Base-by-base conservation (phyloP, 2,888 invertebrate genomes). In the Trichopoda pennipes region DNA sequence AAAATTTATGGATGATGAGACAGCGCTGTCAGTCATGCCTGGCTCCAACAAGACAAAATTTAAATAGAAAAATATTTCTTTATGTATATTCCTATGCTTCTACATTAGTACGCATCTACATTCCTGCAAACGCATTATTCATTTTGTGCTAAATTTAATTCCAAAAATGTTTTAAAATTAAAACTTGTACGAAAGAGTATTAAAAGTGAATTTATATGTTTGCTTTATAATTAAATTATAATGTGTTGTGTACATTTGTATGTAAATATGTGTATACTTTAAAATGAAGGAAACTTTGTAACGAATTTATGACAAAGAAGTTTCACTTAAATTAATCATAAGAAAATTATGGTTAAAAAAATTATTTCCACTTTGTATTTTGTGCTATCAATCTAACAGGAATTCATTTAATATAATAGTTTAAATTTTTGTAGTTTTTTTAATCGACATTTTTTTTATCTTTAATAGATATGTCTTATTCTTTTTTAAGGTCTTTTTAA, bases 1-100 rank as follows among this genome's bases (percentile, higher is more conserved):
- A 3, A 63, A 69, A 42, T 75, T 82, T 70, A 70, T 79, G 75
- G 75, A 75, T 79, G 81, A 55, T 79, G 81, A 55, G 74, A 47
- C 72, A 70, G 51, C 42, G 51, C 12, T 28, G 49, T 49, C 32
- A 61, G 73, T 49, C 68, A 68, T 63, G 73, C 49, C 28, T 60
- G 47, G 68, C 79, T 74, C 73, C 79, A 80, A 80, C 79, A 80
- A 80, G 38, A 74, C 12, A 74, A 68, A 63, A 44, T 60, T 68
- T 38, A 35, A 58, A 42, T n/a, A 6, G 17, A 66, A 49, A 47
- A 47, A 44, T 55, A 28, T 35, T 44, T 56, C 14, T 47, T 47
- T 3, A 47, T 61, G 16, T 23, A 4, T 42, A 28, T n/a, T n/a
- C n/a, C n/a, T n/a, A n/a, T n/a, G n/a, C n/a, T n/a, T n/a, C n/a